Evolutionary conservation across 1,140 invertebrate genomes (phyloP).

Genomic region (Drosophila bocki): DNA sequence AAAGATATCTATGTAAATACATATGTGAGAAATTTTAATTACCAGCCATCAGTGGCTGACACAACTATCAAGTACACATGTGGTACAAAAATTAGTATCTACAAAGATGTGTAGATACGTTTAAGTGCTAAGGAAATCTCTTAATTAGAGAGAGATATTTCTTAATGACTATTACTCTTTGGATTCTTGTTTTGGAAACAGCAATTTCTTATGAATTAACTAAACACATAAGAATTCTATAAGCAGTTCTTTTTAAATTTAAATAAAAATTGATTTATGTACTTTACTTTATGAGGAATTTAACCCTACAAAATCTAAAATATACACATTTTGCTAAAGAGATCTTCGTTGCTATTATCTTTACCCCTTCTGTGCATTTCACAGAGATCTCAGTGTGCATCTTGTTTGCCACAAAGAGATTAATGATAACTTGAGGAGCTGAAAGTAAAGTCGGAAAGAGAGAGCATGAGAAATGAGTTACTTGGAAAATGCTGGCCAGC

Average conservation of each 20-base stretch:
- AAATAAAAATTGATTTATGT: not conserved
- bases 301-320: not conserved
- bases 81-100: not conserved
- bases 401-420: conserved; percentile 42
- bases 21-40: conserved; percentile 77
- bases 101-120: not conserved
- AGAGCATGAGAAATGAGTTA: conserved; percentile 79
- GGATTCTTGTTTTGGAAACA: not conserved
- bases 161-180: not conserved
- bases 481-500: conserved; percentile 66
- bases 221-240: too few species aligned
- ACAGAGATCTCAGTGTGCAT: conserved; percentile 35
- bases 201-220: too few species aligned
- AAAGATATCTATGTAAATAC: conserved; percentile 61
- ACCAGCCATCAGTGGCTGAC: conserved; percentile 44
- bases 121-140: not conserved
- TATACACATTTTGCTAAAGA: not conserved
- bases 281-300: not conserved
- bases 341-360: not conserved
- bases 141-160: not conserved
- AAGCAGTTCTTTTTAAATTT: too few species aligned
- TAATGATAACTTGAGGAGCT: conserved; percentile 58
- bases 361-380: conserved; percentile 4
- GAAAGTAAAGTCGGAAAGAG: conserved; percentile 54
- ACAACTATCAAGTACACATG: conserved; percentile 52